Conservation (phyloP, 2,888 invertebrate genomes). For the Cataglyphis altisquamis region DNA sequence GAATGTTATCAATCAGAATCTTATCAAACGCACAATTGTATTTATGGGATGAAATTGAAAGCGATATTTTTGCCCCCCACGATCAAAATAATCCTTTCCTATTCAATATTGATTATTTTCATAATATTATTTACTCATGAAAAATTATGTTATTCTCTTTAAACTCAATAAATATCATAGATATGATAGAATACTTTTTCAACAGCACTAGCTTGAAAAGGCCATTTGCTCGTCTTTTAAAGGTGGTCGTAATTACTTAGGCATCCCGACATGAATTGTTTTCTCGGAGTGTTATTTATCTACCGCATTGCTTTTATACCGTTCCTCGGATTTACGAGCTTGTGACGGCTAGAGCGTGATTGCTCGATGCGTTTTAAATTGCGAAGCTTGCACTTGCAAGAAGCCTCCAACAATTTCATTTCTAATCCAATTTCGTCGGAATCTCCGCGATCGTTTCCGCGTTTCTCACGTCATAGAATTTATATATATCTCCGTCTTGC, state of each 20-base stretch:
- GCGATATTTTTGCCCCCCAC: not conserved
- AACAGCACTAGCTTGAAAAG: not conserved
- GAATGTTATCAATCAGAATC: not conserved
- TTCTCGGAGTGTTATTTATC: slow-evolving; percentile 48
- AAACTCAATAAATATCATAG: not conserved
- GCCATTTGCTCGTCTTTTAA: slow-evolving; percentile 25
- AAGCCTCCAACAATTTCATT: slow-evolving; percentile 4
- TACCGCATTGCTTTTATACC: slow-evolving; percentile 13
- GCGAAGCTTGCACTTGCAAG: not conserved
- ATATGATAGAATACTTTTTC: not conserved
- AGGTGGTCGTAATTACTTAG: slow-evolving; percentile 55
- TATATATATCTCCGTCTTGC: not conserved
- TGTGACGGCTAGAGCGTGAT: slow-evolving; percentile 6
- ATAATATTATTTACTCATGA: slow-evolving; percentile 2
- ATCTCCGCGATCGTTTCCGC: slow-evolving; percentile 48
- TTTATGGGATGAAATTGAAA: not conserved
- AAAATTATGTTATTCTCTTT: not conserved
- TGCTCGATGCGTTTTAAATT: slow-evolving; percentile 14
- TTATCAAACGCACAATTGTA: not conserved
- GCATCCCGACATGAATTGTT: slow-evolving; percentile 44
- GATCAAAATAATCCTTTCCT: not conserved
- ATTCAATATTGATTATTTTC: not conserved
- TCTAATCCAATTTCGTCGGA: slow-evolving; percentile 57
- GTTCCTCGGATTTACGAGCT: not conserved
- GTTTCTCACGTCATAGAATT: not conserved